Percentiles rank a stretch among this genome's conserved stretches.
Evolutionary conservation across 2,888 invertebrate genomes (phyloP).

Genomic region (Dicyrtoma fusca): DNA sequence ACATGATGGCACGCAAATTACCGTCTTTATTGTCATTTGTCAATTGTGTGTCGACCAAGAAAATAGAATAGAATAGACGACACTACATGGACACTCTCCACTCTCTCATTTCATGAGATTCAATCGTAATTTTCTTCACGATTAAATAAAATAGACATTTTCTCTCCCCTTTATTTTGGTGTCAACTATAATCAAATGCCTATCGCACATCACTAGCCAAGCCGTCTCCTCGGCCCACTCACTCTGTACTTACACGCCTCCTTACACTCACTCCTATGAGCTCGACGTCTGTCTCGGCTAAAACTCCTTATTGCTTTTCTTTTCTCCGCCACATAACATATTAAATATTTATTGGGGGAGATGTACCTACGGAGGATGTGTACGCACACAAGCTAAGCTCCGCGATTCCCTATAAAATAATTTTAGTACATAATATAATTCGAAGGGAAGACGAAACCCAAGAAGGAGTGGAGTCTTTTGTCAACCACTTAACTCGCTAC

Average conservation of each 20-base stretch:
- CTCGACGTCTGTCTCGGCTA: too few relatives aligned
- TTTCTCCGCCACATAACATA: neutral
- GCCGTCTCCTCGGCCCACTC: neutral
- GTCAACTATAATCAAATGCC: neutral
- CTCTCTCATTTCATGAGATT: neutral
- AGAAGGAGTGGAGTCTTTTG: too few relatives aligned
- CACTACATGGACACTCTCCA: neutral
- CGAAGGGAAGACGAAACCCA: too few relatives aligned
- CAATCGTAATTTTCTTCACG: constrained; percentile 30
- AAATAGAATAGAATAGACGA: neutral
- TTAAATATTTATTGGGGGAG: too few relatives aligned
- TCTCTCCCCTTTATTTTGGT: neutral
- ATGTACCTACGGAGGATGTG: too few relatives aligned
- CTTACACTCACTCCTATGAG: too few relatives aligned
- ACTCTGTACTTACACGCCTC: too few relatives aligned
- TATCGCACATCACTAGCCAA: neutral
- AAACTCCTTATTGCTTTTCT: neutral
- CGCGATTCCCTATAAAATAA: too few relatives aligned
- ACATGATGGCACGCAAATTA: constrained; percentile 37
- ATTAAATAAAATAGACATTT: constrained; percentile 27
- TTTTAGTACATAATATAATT: too few relatives aligned
- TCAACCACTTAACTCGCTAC: too few relatives aligned
- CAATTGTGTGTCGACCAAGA: constrained; percentile 26
- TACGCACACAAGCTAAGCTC: too few relatives aligned
- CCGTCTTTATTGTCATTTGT: constrained; percentile 38